Percentiles rank a stretch among this genome's conserved stretches.
phyloP scores from a whole-genome alignment of 2,113 vertebrate genomes.

The Rhabdornis inornatus region DNA sequence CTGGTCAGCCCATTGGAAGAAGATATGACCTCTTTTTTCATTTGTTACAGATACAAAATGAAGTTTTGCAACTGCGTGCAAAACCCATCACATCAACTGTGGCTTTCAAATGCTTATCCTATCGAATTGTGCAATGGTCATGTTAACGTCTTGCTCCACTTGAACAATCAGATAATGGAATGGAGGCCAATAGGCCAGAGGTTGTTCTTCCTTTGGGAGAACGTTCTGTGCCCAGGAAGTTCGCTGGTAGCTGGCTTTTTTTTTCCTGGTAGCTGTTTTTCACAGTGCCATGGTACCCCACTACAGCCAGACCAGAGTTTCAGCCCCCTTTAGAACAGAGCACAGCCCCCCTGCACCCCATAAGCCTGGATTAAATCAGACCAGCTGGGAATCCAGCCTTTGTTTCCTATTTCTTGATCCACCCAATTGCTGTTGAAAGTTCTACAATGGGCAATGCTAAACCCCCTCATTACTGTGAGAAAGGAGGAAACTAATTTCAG shows the following conservation, averaged over 20 bases:
- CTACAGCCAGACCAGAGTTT: neutral
- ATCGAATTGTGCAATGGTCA: neutral
- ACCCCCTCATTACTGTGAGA: conserved; percentile 32
- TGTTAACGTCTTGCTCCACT: conserved; percentile 32
- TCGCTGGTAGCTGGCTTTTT: neutral
- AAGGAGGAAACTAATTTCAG: conserved; percentile 42
- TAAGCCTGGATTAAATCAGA: rapidly evolving
- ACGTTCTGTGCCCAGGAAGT: neutral
- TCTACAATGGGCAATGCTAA: neutral
- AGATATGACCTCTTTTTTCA: neutral
- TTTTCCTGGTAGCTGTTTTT: no score
- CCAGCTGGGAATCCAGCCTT: neutral
- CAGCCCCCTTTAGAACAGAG: neutral
- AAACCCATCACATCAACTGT: neutral
- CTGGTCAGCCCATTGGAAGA: neutral
- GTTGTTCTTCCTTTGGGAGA: neutral
- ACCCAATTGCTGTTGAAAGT: neutral
- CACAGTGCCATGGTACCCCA: neutral
- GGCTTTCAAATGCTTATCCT: conserved; percentile 7
- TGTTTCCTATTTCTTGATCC: neutral
- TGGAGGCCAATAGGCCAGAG: neutral
- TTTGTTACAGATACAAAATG: neutral
- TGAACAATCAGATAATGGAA: neutral
- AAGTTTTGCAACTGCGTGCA: neutral
- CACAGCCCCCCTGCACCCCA: neutral